A percentile compares a stretch with the other conserved stretches of the same genome.
Conservation (phyloP, 2,888 invertebrate genomes). For the Malachius bipustulatus region DNA sequence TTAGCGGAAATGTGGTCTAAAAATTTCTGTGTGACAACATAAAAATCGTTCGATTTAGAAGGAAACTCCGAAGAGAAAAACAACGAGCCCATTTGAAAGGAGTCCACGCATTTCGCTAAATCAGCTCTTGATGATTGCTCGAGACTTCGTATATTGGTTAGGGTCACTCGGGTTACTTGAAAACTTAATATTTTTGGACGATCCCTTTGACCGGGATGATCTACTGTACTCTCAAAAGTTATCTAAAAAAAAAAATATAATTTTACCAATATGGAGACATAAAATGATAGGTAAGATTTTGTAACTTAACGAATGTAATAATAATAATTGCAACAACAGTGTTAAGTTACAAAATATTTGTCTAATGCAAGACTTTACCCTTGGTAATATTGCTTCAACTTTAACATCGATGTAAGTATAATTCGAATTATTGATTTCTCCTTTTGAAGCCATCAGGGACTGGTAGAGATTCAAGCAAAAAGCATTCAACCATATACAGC, state of each 20-base stretch:
- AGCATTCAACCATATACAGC: slow-evolving; percentile 87
- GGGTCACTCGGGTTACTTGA: slow-evolving; percentile 64
- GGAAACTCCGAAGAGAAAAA: slow-evolving; percentile 73
- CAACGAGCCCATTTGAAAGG: slow-evolving; percentile 61
- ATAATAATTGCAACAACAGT: neutral
- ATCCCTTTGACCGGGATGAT: slow-evolving; percentile 71
- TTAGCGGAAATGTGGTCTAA: slow-evolving; percentile 49
- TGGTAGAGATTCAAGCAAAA: slow-evolving; percentile 81
- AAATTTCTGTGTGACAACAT: slow-evolving; percentile 73
- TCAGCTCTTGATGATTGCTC: slow-evolving; percentile 63
- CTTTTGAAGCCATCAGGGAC: slow-evolving; percentile 47
- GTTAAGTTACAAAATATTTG: too few species aligned
- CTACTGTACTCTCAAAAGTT: slow-evolving; percentile 63
- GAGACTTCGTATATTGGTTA: slow-evolving; percentile 55
- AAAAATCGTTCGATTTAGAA: slow-evolving; percentile 53
- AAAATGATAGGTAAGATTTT: neutral
- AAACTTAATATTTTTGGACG: slow-evolving; percentile 78
- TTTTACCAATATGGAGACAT: neutral
- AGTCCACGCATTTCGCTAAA: slow-evolving; percentile 66
- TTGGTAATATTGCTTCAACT: slow-evolving; percentile 87
- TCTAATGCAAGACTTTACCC: slow-evolving; percentile 43
- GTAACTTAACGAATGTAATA: neutral
- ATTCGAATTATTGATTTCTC: slow-evolving; percentile 31
- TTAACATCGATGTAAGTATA: slow-evolving; percentile 70
- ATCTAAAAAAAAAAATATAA: slow-evolving; percentile 42